Base-by-base conservation (phyloP, 2,888 invertebrate genomes). In the Cheilosia soror region DNA sequence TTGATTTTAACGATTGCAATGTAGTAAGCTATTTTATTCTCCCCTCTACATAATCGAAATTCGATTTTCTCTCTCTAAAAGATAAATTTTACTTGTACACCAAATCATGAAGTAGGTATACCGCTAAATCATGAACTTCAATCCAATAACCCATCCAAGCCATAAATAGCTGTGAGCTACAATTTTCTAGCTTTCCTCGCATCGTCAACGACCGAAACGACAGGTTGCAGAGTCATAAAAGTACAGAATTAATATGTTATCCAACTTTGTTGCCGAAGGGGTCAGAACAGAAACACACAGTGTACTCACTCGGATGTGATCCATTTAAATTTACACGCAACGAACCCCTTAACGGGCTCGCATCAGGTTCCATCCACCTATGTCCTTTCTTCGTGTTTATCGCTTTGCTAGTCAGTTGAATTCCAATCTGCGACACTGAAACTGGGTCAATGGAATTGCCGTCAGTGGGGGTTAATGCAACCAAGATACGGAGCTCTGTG, bases 381-480 rank as follows among this genome's bases (percentile, higher is more conserved):
- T 44, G 42, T 58, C 63, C 40, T 15, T 65, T 29, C 37, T 27
- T 49, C 20, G 42, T n/a, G 33, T 72, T 79, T 79, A 63, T 79
- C 72, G 65, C 65, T 72, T 53, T 72, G 60, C 44, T 60, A 66
- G 33, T 79, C 58, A 72, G 66, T 79, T 72, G 60, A 79, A 79
- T 66, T 72, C 42, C 65, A 72, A 72, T 66, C 65, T 72, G 53
- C 53, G 27, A 13, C 42, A 60, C 5, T 40, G 20, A 66, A 79
- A 66, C 65, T 71, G 58, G 63, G 72, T 79, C 66, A 79, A 79
- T 33, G 25, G 53, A 5, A 65, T 58, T 57, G 51, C 72, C 53
- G 29, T 13, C 40, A 29, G 40, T 31, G 25, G 37, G 47, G 53
- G 44, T 51, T 44, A 57, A 69, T 78, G 57, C 57, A 78, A 63